Evolutionary conservation across 2,113 vertebrate genomes (phyloP).

Genomic region (Pseudorasbora parva): DNA sequence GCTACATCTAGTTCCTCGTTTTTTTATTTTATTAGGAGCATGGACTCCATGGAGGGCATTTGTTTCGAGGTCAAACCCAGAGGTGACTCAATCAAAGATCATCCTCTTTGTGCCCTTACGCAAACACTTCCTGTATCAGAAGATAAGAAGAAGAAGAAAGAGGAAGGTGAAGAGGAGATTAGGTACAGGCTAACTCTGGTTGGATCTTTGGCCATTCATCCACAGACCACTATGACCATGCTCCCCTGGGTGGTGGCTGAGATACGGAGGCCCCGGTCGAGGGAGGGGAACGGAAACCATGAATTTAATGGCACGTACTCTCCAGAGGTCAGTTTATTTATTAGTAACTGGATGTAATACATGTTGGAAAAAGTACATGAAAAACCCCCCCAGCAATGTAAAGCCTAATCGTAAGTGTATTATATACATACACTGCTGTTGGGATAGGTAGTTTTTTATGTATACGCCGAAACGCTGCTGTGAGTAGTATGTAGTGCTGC

Average conservation of each 20-base stretch:
- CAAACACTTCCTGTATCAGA: not conserved
- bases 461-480: too few species aligned
- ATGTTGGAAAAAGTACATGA: not conserved
- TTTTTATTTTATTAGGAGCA: constrained; percentile 46
- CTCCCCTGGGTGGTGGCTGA: constrained; percentile 95
- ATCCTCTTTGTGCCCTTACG: constrained; percentile 8
- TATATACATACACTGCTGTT: not conserved
- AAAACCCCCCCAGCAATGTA: too few species aligned
- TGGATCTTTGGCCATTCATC: constrained; percentile 85
- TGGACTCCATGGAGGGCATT: constrained; percentile 68
- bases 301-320: not conserved
- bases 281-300: constrained; percentile 60
- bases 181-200: constrained; percentile 83
- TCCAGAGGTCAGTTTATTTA: constrained; percentile 35
- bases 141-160: constrained; percentile 32
- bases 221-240: constrained; percentile 91
- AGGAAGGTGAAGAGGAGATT: constrained; percentile 60
- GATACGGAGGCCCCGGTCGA: constrained; percentile 71
- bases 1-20: not conserved
- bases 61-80: constrained; percentile 73
- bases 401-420: not conserved
- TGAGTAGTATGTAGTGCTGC: too few species aligned
- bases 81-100: constrained; percentile 32
- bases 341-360: not conserved
- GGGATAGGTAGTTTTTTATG: not conserved